Evolutionary conservation across 2,888 invertebrate genomes (phyloP), one percentile per base, ranked within the genome.

Genomic region (Parthenolecanium corni): DNA sequence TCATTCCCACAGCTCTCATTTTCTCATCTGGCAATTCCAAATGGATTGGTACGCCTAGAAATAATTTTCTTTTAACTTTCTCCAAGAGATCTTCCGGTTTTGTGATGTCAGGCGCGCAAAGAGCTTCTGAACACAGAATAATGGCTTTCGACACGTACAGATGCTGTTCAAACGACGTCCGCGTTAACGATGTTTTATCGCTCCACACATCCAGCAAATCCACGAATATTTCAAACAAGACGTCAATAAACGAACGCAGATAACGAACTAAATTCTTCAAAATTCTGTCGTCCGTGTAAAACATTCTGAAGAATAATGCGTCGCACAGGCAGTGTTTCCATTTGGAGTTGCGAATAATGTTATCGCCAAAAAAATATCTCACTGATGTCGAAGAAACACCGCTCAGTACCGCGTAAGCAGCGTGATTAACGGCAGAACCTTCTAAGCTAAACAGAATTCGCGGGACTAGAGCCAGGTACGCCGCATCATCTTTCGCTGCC

Each of bases 1-100:
- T 79, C 86, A 89, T 89, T 0, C 89, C 89, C 5, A 85, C 75
- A 36, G 78, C 78, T 65, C 86, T 74, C 14, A 85, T 76, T 46
- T 79, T 76, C 25, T 76, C 74, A 25, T 82, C 76, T 0, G 82
- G 73, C 0, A 81, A 80, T 69, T 85, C 82, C 57, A 90, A 74
- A 73, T 89, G 86, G 42, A 53, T 31, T n/a, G 66, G 65, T 18
- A 66, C 61, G 6, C 64, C 66, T 24, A 52, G 24, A 38, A 66
- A 65, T 5, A 66, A 42, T 31, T 61, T 53, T 2, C 51, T 25
- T 11, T 58, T 23, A 31, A 31, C 9, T 31, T 31, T 4, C 9
- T 31, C 31, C 5, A 31, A 4, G 2, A 64, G 18, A 21, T 64
- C 52, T 14, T 47, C 23, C 14, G 5, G 11, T 9, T 31, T 20